Conservation (phyloP, 2,797 vertebrate genomes). For the Lateolabrax maculatus region DNA sequence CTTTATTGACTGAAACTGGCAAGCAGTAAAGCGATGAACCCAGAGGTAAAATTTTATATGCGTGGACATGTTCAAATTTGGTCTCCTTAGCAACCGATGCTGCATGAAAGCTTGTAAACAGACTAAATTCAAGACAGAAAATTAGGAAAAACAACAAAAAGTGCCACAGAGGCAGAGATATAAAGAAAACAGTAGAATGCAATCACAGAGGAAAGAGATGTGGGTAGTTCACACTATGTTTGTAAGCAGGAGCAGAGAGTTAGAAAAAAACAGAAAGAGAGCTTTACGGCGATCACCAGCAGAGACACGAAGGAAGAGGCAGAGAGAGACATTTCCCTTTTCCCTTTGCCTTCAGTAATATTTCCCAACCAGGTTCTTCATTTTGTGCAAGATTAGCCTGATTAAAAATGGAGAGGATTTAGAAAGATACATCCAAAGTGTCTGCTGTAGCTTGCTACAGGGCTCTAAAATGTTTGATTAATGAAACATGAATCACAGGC, state of each 20-base stretch:
- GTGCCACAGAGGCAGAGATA: background rate
- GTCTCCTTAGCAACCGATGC: constrained; percentile 75
- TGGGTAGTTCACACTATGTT: background rate
- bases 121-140: background rate
- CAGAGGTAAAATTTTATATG: constrained; percentile 48
- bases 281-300: background rate
- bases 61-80: constrained; percentile 63
- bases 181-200: background rate
- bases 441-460: constrained; percentile 66
- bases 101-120: constrained; percentile 28
- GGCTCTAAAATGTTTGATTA: constrained; percentile 81
- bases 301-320: background rate
- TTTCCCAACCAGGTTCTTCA: constrained; percentile 61
- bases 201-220: constrained; percentile 2
- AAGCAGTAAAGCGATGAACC: constrained; percentile 59
- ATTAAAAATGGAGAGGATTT: constrained; percentile 84
- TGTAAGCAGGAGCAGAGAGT: constrained; percentile 12
- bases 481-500: constrained; percentile 81
- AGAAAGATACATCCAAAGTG: constrained; percentile 73
- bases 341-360: constrained; percentile 51
- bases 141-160: background rate
- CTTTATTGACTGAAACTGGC: constrained; percentile 44
- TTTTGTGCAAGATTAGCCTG: constrained; percentile 76
- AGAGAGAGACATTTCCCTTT: constrained; percentile 17
- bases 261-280: background rate